Percentiles rank a stretch among this genome's conserved stretches.
Conservation (phyloP, 2,113 vertebrate species). For the Chloropsis cyanopogon region DNA sequence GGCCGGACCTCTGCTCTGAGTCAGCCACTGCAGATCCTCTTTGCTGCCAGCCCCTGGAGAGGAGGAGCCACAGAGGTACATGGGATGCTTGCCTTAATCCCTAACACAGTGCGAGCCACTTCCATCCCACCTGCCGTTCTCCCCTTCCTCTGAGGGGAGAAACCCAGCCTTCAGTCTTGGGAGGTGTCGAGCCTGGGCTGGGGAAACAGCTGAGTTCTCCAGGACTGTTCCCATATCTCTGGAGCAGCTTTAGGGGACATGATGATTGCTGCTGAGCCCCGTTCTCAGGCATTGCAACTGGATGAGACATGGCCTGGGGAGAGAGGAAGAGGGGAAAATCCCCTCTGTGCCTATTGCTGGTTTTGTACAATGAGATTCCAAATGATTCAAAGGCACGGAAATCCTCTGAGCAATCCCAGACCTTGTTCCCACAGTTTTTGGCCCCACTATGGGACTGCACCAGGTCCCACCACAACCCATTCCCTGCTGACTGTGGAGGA, state of each 20-base stretch:
- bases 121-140: accelerated
- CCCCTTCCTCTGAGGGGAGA: not conserved
- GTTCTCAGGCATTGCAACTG: not conserved
- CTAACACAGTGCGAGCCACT: accelerated
- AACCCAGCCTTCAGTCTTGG: not conserved
- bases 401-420: not conserved
- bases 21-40: constrained; percentile 5
- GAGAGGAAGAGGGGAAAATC: constrained; percentile 14
- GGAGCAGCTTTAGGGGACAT: not conserved
- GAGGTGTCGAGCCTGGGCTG: not conserved
- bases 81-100: not conserved
- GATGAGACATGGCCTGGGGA: not conserved
- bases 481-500: not conserved
- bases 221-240: not conserved
- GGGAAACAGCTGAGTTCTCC: not conserved
- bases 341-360: not conserved
- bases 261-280: not conserved
- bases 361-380: not conserved
- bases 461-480: not conserved
- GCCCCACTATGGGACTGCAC: not conserved
- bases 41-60: not conserved
- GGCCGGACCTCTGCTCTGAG: not conserved
- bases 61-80: not conserved
- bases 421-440: not conserved
- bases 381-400: not conserved